A percentile compares a stretch with the other conserved stretches of the same genome.
Conservation (phyloP, 2,797 vertebrate genomes). For the Acrocephalus scirpaceus region DNA sequence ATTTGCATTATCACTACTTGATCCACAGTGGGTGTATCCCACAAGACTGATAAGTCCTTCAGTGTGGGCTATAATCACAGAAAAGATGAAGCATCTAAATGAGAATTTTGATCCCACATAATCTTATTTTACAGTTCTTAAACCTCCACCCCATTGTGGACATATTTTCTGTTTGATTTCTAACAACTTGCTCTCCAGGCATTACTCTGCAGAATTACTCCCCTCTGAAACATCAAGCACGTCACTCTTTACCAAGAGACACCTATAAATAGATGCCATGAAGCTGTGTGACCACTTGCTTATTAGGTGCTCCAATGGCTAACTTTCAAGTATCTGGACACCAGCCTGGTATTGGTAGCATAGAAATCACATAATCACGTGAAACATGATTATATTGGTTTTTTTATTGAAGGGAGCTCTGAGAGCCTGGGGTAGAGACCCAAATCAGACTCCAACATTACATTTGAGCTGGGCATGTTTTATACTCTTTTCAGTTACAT, state of each 20-base stretch:
- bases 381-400: too few relatives aligned
- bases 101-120: neutral
- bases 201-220: neutral
- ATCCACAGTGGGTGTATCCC: neutral
- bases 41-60: neutral
- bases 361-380: too few relatives aligned
- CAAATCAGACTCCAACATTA: too few relatives aligned
- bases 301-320: neutral
- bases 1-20: conserved; percentile 36
- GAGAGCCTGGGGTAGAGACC: too few relatives aligned
- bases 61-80: neutral
- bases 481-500: too few relatives aligned
- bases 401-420: too few relatives aligned
- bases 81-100: neutral
- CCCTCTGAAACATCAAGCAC: neutral
- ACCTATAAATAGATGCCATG: neutral
- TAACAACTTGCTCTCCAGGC: neutral
- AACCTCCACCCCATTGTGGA: neutral
- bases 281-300: neutral
- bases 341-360: neutral
- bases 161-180: neutral
- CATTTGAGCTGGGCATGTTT: too few relatives aligned
- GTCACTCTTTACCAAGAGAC: neutral
- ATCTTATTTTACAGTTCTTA: neutral
- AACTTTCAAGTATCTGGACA: neutral